A percentile compares a stretch with the other conserved stretches of the same genome.
Conservation (phyloP, 2,888 invertebrate species). For the Pecten maximus region DNA sequence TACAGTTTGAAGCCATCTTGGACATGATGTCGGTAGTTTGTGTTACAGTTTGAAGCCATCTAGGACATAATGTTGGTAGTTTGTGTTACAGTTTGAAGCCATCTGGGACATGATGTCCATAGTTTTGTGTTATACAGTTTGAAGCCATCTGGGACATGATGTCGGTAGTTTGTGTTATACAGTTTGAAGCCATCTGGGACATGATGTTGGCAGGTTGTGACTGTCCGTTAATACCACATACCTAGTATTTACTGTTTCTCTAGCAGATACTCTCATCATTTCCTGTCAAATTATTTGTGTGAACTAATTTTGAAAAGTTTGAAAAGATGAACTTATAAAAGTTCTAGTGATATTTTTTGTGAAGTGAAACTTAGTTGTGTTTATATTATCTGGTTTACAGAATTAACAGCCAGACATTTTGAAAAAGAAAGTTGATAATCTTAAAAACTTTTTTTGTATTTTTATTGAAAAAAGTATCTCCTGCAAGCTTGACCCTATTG, state of each 20-base stretch:
- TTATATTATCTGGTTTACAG: not conserved
- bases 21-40: not conserved
- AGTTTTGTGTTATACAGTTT: too few relatives aligned
- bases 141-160: not conserved
- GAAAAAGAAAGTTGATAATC: not conserved
- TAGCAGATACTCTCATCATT: not conserved
- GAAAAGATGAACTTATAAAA: not conserved
- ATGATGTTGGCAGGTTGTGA: not conserved
- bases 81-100: not conserved
- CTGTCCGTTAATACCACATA: not conserved
- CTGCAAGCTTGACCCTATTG: not conserved
- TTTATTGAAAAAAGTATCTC: not conserved
- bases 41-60: too few relatives aligned
- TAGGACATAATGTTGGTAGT: not conserved
- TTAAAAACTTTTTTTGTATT: not conserved
- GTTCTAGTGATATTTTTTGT: not conserved
- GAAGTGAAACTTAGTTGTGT: not conserved
- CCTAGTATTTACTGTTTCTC: not conserved
- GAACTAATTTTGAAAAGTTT: not conserved
- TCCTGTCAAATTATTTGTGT: not conserved
- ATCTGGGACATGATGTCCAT: too few relatives aligned
- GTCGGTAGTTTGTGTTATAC: not conserved
- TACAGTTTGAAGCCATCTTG: not conserved
- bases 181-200: not conserved
- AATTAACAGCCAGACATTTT: not conserved